Base-by-base conservation (phyloP, 2,797 vertebrate genomes). In the Sebastes elongatus region DNA sequence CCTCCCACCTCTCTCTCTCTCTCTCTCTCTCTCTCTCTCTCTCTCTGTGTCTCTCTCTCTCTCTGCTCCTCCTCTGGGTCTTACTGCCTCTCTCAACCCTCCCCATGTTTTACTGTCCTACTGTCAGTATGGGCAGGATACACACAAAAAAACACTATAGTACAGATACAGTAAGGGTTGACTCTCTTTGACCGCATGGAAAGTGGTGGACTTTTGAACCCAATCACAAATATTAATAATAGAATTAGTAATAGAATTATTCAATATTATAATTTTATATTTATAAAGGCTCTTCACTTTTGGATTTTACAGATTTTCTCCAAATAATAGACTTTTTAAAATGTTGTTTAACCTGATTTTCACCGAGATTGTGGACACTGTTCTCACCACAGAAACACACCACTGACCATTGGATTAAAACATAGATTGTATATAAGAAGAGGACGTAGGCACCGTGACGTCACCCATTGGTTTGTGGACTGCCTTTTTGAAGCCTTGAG, bases 51-150 rank as follows among this genome's bases (percentile, higher is more conserved):
- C 52, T 68, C 66, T 63, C 35, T 63, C 62, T 20, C 76, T 71
- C 27, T 64, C 56, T 20, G 71, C 78, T 88, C 88, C 81, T 93
- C 92, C 93, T 92, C 93, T 91, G 90, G 91, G 92, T 94, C 90
- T 92, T 91, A 92, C 87, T 86, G 90, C 91, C 90, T 93, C 80
- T 55, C 71, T 66, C 64, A 76, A 62, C 77, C 71, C 68, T 86
- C 32, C 71, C 71, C 23, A 16, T 65, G 64, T 74, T 78, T 76
- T 28, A 78, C 38, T 76, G 72, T 75, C 66, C 59, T 67, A 6
- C 49, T 80, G 52, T 85, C 78, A 75, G 49, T 42, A 10, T 42
- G 56, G 35, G 18, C 42, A 46, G 42, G 42, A 55, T 52, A 52
- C 46, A 52, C 46, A 20, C 20, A 52, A 52, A 52, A 52, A 56